Evolutionary conservation across 2,888 invertebrate genomes (phyloP), one percentile per base, ranked within the genome.

Genomic region (Drosophila atripex): DNA sequence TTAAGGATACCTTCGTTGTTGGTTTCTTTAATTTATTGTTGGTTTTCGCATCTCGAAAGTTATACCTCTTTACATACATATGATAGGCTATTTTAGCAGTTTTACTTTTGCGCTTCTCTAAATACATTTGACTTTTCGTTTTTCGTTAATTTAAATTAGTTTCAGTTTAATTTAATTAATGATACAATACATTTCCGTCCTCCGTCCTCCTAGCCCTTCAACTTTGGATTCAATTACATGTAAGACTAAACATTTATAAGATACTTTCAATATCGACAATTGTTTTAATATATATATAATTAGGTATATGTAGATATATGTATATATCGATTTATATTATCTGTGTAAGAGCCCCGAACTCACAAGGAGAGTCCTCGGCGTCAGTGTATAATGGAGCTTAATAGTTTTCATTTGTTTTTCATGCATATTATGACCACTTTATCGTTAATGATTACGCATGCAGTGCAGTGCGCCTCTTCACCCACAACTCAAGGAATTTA

Each of bases 161-260:
- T 66, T 72, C 59, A 53, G 69, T 71, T 72, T 77, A 53, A 69
- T 75, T 66, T 46, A 53, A 65, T 63, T 71, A 69, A 66, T 59
- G 54, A 70, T 58, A 61, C 64, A 59, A 53, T 73, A 66, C 68
- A 53, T 46, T 59, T 43, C 41, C 54, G 18, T 32, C 50, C 32
- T 32, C 47, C 25, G 30, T 52, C 43, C 30, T 3, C 8, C 28
- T 28, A 28, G 9, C 8, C 14, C 6, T 46, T 49, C 55, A 54
- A 72, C 70, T 21, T 55, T 58, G 72, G 66, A 52, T 65, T 76
- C 76, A 79, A 75, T 77, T 80, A 72, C 53, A 71, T 50, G 56
- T 88, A 84, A 80, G 78, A 64, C 84, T 88, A 84, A 84, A 84
- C 84, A 84, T 88, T 79, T 83, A 83, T 83, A 83, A 69, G 88